Evolutionary conservation across 2,113 vertebrate species (phyloP), one percentile per base, ranked within the genome.

Genomic region (Ammospiza nelsoni): DNA sequence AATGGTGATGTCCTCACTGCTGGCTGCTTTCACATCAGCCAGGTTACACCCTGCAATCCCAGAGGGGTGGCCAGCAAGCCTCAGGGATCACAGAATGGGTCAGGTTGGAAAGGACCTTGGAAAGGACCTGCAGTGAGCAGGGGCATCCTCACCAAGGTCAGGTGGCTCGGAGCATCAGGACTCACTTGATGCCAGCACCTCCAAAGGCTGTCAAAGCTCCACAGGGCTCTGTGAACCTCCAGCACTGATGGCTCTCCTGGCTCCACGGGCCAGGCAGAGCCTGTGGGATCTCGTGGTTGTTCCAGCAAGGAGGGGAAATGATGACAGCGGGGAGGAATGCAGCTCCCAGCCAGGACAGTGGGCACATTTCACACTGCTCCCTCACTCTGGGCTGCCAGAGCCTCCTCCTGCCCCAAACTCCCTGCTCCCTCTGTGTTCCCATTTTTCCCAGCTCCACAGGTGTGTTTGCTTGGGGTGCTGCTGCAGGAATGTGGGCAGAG

Each of bases 401-500:
- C 80, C 68, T 69, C 13, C 76, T 78, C 25, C 63, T n/a, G 29
- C 52, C 89, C 57, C 48, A n/a, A 0, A 15, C 37, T 51, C 33
- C 55, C 43, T 4, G 0, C 29, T 35, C 1, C 10, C 73, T 61
- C 57, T 10, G 2, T 9, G 9, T 17, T 27, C 41, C 79, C 15
- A 9, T 49, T 59, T 17, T 16, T 24, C 41, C 23, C 1, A 23
- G 24, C 10, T 55, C 68, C 63, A 5, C 67, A 29, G 63, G 15
- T 35, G 23, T 33, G 9, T 1, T 24, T 33, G 13, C 46, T 35
- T 37, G 33, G 61, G 62, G 20, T n/a, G 57, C 69, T 68, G 82
- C 68, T 1, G 12, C 0, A 1, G 73, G 31, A 28, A 2, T 11
- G 3, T 1, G 14, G 39, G 74, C 62, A 43, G n/a, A 28, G 24